Evolutionary conservation across 2,797 vertebrate species (phyloP).

Genomic region (Muscicapa comitata): DNA sequence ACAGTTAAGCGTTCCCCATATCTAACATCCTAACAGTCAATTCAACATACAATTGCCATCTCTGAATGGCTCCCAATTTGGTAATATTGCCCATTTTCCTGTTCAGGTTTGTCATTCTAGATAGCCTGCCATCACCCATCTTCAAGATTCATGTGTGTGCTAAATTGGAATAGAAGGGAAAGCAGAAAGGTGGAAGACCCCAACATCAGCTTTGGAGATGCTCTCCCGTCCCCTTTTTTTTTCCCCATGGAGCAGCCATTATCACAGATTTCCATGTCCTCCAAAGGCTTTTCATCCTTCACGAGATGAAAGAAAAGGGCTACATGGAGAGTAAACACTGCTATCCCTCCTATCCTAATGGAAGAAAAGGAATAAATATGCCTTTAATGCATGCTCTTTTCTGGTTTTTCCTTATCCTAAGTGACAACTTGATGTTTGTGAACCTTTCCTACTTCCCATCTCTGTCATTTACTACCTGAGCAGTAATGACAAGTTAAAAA

Average conservation of each 20-base stretch:
- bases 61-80: background rate
- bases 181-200: background rate
- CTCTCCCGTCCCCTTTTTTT: background rate
- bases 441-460: background rate
- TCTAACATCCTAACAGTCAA: background rate
- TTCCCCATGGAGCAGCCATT: fast-evolving
- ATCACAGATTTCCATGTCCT: background rate
- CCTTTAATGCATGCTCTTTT: background rate
- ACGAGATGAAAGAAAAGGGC: background rate
- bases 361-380: background rate
- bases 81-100: background rate
- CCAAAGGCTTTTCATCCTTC: background rate
- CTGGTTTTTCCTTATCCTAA: background rate
- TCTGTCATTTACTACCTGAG: background rate
- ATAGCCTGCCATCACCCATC: fast-evolving
- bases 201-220: background rate
- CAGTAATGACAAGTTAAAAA: background rate
- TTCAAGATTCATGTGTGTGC: background rate
- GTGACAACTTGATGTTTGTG: background rate
- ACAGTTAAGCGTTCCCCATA: background rate
- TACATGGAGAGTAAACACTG: background rate
- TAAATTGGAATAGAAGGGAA: background rate
- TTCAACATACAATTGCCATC: background rate
- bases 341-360: background rate
- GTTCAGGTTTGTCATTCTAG: background rate